Evolutionary conservation across 2,797 vertebrate genomes (phyloP).

Genomic region (Zalophus californianus): DNA sequence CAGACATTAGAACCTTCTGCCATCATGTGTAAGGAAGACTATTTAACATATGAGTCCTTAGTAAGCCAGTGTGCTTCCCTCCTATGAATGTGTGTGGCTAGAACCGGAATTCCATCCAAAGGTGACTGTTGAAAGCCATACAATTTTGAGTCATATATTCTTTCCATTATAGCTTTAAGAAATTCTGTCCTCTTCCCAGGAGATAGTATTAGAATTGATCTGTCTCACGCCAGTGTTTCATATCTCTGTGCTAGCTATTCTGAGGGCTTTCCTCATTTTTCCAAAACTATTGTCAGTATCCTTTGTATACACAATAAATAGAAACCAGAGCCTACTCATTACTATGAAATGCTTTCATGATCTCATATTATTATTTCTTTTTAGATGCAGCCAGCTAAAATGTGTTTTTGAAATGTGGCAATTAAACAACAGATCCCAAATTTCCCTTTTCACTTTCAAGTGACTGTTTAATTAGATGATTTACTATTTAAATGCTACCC

Average conservation of each 20-base stretch:
- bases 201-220: constrained; percentile 26
- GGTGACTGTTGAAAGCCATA: not conserved
- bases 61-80: not conserved
- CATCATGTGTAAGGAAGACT: too few relatives aligned
- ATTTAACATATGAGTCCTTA: not conserved
- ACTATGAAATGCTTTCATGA: constrained; percentile 71
- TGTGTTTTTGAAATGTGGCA: constrained; percentile 75
- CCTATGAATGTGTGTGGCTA: not conserved
- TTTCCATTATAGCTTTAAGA: constrained; percentile 24
- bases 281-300: constrained; percentile 49
- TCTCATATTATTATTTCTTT: constrained; percentile 75
- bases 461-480: constrained; percentile 75
- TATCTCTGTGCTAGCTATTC: constrained; percentile 56
- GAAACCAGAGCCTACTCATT: constrained; percentile 65
- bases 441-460: constrained; percentile 71
- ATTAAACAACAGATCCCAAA: constrained; percentile 71
- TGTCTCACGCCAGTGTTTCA: not conserved
- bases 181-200: not conserved
- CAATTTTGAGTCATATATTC: not conserved
- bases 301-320: constrained; percentile 53
- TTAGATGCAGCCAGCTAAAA: constrained; percentile 72
- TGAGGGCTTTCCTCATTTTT: constrained; percentile 66
- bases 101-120: not conserved
- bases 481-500: constrained; percentile 70
- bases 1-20: not conserved